phyloP scores from a whole-genome alignment of 2,113 vertebrate species.

The Aspidoscelis tigris region DNA sequence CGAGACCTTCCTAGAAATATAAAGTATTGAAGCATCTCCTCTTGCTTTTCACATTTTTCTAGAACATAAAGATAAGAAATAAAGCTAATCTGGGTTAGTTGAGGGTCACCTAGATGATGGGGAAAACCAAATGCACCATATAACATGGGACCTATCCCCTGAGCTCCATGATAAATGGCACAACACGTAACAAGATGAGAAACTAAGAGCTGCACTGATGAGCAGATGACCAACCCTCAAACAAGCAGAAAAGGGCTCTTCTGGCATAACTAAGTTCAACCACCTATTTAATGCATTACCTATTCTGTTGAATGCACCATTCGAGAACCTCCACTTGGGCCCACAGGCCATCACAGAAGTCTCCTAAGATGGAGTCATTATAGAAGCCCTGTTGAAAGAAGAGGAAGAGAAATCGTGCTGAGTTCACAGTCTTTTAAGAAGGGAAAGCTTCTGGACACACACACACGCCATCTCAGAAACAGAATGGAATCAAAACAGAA shows the following conservation, averaged over 20 bases:
- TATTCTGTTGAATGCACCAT: constrained; percentile 90
- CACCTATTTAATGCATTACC: constrained; percentile 66
- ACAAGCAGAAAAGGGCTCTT: not conserved
- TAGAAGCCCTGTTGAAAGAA: constrained; percentile 66
- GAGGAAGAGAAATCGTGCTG: constrained; percentile 1
- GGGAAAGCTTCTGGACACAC: not conserved
- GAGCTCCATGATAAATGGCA: not conserved
- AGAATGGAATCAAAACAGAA: not conserved
- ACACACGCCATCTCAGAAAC: not conserved
- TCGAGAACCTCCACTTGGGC: constrained; percentile 89
- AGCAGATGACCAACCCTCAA: not conserved
- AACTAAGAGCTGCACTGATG: not conserved
- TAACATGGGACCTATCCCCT: no score
- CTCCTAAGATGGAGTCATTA: constrained; percentile 85
- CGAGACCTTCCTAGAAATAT: no score
- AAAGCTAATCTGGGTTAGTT: no score
- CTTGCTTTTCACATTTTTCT: no score
- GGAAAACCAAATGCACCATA: no score
- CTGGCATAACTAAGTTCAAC: not conserved
- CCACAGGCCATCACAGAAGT: constrained; percentile 87
- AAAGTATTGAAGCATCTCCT: no score
- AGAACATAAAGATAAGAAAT: no score
- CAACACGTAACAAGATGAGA: not conserved
- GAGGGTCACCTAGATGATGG: no score
- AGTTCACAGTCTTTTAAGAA: constrained; percentile 11